Conservation (phyloP, 1,140 invertebrate genomes). For the Drosophila orosa region DNA sequence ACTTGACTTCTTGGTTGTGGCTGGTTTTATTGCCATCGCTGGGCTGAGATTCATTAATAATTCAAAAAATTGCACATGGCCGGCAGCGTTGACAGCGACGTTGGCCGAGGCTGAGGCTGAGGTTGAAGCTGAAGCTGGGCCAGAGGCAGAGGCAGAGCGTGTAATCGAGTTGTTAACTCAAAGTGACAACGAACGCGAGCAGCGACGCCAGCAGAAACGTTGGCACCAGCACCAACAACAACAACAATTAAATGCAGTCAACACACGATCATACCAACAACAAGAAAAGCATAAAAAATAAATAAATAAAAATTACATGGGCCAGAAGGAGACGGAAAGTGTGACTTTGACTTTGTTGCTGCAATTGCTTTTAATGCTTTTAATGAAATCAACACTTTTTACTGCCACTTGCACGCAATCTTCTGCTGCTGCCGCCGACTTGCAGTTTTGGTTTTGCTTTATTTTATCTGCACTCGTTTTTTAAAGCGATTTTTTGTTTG, state of each 20-base stretch:
- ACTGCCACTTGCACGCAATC: conserved; percentile 70
- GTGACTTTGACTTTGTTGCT: conserved; percentile 61
- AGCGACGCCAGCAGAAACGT: conserved; percentile 33
- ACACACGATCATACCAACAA: conserved; percentile 63
- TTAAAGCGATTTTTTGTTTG: conserved; percentile 10
- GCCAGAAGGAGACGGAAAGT: conserved; percentile 23
- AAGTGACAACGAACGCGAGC: conserved; percentile 74
- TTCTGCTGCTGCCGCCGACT: conserved; percentile 15
- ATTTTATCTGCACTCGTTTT: conserved; percentile 28
- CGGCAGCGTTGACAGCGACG: conserved; percentile 59
- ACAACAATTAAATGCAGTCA: conserved; percentile 79
- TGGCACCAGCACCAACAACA: conserved; percentile 34
- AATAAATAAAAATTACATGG: conserved; percentile 8
- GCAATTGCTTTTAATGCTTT: conserved; percentile 64
- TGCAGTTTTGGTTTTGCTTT: conserved; percentile 27
- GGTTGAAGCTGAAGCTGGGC: background rate
- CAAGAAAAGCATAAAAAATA: conserved; percentile 5
- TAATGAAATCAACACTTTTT: conserved; percentile 81
- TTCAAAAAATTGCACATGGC: conserved; percentile 81
- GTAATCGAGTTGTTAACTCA: conserved; percentile 82
- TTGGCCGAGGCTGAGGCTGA: conserved; percentile 40
- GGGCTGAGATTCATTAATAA: conserved; percentile 78
- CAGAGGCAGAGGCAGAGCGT: conserved; percentile 59
- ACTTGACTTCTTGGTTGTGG: conserved; percentile 6
- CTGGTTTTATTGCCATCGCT: conserved; percentile 42